Evolutionary conservation across 2,113 vertebrate species (phyloP), one percentile per base, ranked within the genome.

Genomic region (Regulus satrapa): DNA sequence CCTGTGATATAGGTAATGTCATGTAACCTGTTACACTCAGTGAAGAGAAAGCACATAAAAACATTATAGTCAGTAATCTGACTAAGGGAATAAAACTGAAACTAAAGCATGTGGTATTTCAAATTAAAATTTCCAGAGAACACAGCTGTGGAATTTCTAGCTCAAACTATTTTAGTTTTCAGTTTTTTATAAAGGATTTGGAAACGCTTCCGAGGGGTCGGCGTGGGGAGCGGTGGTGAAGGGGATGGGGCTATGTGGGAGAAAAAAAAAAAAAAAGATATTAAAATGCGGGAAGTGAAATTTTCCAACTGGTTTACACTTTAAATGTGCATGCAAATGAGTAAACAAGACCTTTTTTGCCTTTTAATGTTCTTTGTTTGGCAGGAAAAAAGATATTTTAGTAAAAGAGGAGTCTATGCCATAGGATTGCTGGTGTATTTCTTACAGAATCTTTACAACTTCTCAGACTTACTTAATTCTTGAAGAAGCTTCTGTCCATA

Each of bases 201-300:
- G 3, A 71, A 75, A 61, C 1, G 5, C 12, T 94, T 95, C 12
- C 18, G 5, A 5, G 8, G 6, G 24, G 6, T 14, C 0, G 1
- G 6, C 7, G 10, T 20, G 3, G 4, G 5, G 4, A 14, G 7
- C 10, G 18, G 10, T n/a, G 28, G 2, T 46, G 15, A n/a, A 64
- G 9, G 3, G 1, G 26, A 43, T 36, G 18, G 11, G 5, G 1
- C 7, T 18, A 8, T 18, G 6, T 21, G 21, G 15, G 40, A 34
- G 15, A 20, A 51, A 36, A 45, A 12, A 13, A 32, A 16, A 3
- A 3, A 41, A 67, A 21, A 79, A 38, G 21, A 12, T 46, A 58
- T 77, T 73, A 31, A 66, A 76, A 63, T 12, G 4, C 31, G 8
- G 17, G 7, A 67, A 91, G 21, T 55, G 36, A 59, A 32, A 58